Evolutionary conservation across 1,140 invertebrate genomes (phyloP).

Genomic region (Sarcophaga bullata): DNA sequence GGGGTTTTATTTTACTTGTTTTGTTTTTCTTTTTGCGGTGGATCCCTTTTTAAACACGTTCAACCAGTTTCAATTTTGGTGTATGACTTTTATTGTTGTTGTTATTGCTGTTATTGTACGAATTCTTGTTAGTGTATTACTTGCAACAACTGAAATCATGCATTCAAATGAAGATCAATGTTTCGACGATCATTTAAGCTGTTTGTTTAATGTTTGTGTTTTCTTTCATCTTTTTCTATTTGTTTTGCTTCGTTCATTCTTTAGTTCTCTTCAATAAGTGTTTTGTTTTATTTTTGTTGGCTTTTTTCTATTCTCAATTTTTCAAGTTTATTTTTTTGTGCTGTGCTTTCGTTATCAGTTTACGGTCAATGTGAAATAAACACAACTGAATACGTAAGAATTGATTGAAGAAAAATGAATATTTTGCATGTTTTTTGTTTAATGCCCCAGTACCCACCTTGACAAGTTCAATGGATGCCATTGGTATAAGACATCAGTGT

Average conservation of each 20-base stretch:
- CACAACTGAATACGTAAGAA: too few species aligned
- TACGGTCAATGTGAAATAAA: constrained; percentile 24
- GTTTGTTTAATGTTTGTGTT: too few species aligned
- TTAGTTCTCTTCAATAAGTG: neutral
- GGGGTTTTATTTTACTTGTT: neutral
- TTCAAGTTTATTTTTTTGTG: neutral
- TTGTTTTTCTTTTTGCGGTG: neutral
- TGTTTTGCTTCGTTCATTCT: constrained; percentile 26
- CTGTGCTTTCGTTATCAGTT: constrained; percentile 13
- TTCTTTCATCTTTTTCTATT: too few species aligned
- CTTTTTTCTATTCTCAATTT: neutral
- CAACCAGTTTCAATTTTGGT: constrained; percentile 41
- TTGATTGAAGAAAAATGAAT: too few species aligned
- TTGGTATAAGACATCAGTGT: neutral
- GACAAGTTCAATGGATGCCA: neutral
- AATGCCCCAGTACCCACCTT: neutral
- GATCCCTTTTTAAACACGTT: constrained; percentile 34
- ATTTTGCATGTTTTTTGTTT: too few species aligned
- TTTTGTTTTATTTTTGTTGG: constrained; percentile 5
- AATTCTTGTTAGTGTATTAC: too few species aligned
- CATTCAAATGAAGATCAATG: constrained; percentile 33
- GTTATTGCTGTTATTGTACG: neutral
- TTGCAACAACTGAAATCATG: neutral
- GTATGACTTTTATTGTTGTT: neutral
- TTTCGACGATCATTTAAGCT: constrained; percentile 20